These are phyloP conservation scores for Spinibarbus caldwelli DNA, from an alignment of 2,797 vertebrate genomes.

Conservation along the genomic window DNA sequence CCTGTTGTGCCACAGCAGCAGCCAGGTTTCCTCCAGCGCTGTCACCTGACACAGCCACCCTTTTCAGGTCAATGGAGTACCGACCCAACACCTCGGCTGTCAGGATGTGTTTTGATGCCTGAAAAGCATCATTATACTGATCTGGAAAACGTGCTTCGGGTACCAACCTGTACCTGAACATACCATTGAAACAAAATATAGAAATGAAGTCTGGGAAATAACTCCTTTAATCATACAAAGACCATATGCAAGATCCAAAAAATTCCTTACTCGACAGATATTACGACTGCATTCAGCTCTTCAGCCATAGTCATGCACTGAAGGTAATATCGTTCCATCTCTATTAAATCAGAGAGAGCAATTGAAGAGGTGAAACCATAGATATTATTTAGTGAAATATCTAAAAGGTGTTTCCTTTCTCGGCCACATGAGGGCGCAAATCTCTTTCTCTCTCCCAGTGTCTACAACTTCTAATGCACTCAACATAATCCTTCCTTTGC, in stretches of 20 bases:
- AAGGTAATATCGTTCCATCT: conserved; percentile 88
- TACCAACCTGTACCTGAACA: conserved; percentile 87
- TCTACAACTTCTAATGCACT: neutral
- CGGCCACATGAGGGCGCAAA: neutral
- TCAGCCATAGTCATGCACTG: conserved; percentile 89
- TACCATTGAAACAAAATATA: conserved; percentile 17
- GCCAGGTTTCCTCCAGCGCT: conserved; percentile 95
- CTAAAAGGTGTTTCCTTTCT: neutral
- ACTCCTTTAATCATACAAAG: neutral
- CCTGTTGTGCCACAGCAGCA: conserved; percentile 90
- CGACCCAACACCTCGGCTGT: conserved; percentile 76
- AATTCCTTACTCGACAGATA: conserved; percentile 87
- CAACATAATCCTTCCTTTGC: neutral
- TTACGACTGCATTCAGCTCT: conserved; percentile 88
- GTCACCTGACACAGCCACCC: conserved; percentile 91
- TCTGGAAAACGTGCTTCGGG: conserved; percentile 89
- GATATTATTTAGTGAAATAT: neutral
- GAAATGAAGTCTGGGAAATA: neutral
- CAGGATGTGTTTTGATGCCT: conserved; percentile 85
- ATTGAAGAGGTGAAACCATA: neutral
- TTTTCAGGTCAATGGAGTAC: conserved; percentile 82
- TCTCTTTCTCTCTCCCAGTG: neutral
- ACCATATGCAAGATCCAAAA: neutral
- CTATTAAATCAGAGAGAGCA: conserved; percentile 67
- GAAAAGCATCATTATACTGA: conserved; percentile 85